Percentiles rank a stretch among this genome's conserved stretches.
phyloP scores from a whole-genome alignment of 2,113 vertebrate species.

The Microcebus lehilahytsara region DNA sequence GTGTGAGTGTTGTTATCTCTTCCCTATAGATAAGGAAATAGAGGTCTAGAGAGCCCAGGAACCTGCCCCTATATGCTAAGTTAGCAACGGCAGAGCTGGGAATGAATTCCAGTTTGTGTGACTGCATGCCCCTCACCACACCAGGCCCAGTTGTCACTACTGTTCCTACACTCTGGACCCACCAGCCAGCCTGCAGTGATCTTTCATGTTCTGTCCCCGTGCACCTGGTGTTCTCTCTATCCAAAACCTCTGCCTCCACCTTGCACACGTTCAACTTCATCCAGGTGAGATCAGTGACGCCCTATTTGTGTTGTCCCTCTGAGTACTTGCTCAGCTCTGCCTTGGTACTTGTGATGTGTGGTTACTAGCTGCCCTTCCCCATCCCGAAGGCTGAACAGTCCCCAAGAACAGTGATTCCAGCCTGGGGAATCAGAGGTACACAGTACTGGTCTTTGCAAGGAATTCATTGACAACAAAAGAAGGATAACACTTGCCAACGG shows the following conservation, averaged over 20 bases:
- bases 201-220: neutral
- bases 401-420: neutral
- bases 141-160: neutral
- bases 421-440: too few relatives aligned
- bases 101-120: neutral
- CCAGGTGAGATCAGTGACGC: neutral
- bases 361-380: neutral
- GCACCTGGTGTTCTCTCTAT: neutral
- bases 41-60: neutral
- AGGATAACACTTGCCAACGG: neutral
- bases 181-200: accelerated
- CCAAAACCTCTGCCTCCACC: neutral
- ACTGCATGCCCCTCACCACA: neutral
- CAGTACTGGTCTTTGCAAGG: neutral
- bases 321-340: neutral
- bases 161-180: neutral
- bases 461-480: neutral
- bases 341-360: neutral
- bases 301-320: neutral
- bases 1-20: neutral
- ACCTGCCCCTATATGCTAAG: neutral
- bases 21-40: neutral
- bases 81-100: neutral
- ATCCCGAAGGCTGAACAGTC: neutral
- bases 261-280: neutral